Evolutionary conservation across 2,888 invertebrate species (phyloP).

Genomic region (Atherix ibis): DNA sequence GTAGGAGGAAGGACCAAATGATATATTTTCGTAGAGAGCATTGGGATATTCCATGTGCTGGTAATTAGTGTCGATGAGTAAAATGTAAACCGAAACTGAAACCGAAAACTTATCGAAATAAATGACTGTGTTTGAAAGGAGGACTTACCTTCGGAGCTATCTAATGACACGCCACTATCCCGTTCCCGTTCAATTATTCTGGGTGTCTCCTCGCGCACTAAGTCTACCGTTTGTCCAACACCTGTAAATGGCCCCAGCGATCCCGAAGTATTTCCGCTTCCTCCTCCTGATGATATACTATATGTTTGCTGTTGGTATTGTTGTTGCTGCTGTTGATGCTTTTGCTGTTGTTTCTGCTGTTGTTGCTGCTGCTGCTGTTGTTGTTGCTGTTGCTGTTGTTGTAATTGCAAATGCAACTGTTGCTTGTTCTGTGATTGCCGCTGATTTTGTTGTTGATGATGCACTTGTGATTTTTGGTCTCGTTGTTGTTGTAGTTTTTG

Average conservation of each 20-base stretch:
- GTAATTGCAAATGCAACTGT: constrained; percentile 7
- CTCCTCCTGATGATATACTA: background rate
- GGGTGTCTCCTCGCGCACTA: constrained; percentile 8
- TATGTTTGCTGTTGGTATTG: background rate
- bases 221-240: constrained; percentile 3
- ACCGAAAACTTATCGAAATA: no score
- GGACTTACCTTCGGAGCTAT: constrained; percentile 12
- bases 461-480: constrained; percentile 4
- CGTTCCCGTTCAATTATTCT: constrained; percentile 13
- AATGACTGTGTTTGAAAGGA: no score
- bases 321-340: constrained; percentile 1
- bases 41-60: no score
- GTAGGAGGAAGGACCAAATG: no score
- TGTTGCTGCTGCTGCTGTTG: background rate
- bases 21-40: no score
- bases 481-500: no score
- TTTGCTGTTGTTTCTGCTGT: constrained; percentile 7
- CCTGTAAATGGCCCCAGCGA: background rate
- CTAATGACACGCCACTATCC: constrained; percentile 12
- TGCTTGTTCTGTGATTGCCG: no score
- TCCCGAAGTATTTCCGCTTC: background rate
- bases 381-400: constrained; percentile 3
- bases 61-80: no score
- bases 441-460: no score
- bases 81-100: no score